phyloP scores from a whole-genome alignment of 1,140 invertebrate genomes.

The Drosophila novamexicana region DNA sequence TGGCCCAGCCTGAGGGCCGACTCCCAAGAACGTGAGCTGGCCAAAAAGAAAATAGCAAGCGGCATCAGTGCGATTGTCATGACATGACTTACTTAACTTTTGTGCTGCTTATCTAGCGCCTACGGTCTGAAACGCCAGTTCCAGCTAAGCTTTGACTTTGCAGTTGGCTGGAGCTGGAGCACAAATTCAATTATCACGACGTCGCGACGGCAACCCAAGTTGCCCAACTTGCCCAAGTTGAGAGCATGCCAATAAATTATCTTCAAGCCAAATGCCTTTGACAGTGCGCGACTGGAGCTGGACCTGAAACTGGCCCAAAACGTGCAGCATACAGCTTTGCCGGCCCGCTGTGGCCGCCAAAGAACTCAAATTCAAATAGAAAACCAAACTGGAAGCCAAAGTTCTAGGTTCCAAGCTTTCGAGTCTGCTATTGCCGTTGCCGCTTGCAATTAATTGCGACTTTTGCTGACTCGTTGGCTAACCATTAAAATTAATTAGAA shows the following conservation, averaged over 20 bases:
- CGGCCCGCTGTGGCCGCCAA: constrained; percentile 43
- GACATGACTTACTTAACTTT: constrained; percentile 81
- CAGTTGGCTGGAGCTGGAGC: constrained; percentile 28
- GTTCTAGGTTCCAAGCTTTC: constrained; percentile 47
- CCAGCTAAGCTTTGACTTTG: constrained; percentile 17
- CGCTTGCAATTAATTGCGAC: constrained; percentile 75
- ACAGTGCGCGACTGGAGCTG: constrained; percentile 63
- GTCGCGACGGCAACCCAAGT: constrained; percentile 59
- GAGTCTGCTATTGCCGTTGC: constrained; percentile 24
- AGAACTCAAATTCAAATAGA: constrained; percentile 9
- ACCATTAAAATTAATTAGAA: constrained; percentile 79
- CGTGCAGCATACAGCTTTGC: constrained; percentile 47
- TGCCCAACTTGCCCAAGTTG: constrained; percentile 43
- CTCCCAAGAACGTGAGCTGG: constrained; percentile 59
- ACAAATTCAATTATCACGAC: constrained; percentile 83
- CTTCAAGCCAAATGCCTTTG: constrained; percentile 79
- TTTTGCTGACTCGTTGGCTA: constrained; percentile 58
- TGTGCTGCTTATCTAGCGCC: constrained; percentile 69
- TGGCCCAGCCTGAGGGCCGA: constrained; percentile 55
- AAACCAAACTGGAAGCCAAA: constrained; percentile 23
- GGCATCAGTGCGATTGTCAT: constrained; percentile 71
- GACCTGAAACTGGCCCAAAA: constrained; percentile 70
- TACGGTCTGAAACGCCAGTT: constrained; percentile 48
- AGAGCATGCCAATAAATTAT: constrained; percentile 77
- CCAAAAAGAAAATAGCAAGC: constrained; percentile 44